Percentiles rank a stretch among this genome's conserved stretches.
phyloP scores from a whole-genome alignment of 37 sponge, comb jelly and placozoan species.

The Beroe forskalii region DNA sequence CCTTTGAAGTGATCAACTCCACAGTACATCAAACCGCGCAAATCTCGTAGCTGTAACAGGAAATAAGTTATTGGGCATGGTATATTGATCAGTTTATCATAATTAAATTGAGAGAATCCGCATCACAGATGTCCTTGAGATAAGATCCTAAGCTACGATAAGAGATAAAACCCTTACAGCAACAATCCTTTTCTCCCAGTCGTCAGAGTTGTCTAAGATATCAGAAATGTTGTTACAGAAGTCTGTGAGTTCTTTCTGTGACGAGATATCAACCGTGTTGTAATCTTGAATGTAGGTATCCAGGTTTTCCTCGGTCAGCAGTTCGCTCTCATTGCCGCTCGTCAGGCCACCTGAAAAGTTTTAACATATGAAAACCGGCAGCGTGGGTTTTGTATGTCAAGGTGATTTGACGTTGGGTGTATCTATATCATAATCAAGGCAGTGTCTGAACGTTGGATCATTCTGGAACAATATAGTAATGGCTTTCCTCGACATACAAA shows the following conservation, averaged over 20 bases:
- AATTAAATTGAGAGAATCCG: background rate
- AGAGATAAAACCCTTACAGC: too few relatives aligned
- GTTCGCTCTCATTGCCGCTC: background rate
- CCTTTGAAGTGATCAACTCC: constrained; percentile 55
- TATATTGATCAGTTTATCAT: background rate
- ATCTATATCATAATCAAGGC: too few relatives aligned
- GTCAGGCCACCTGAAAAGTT: constrained; percentile 1
- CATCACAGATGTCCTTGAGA: background rate
- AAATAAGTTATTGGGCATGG: too few relatives aligned
- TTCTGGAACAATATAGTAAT: too few relatives aligned
- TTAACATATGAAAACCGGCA: too few relatives aligned
- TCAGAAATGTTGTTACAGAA: constrained; percentile 3
- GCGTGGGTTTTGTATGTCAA: too few relatives aligned
- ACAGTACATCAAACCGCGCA: constrained; percentile 27
- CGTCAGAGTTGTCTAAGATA: constrained; percentile 6
- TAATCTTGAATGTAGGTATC: constrained; percentile 31
- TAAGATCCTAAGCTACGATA: too few relatives aligned
- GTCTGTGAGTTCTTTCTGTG: background rate
- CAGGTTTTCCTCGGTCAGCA: constrained; percentile 32
- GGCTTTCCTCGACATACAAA: too few relatives aligned
- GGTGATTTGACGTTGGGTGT: too few relatives aligned
- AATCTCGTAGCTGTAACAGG: background rate
- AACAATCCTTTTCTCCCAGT: background rate
- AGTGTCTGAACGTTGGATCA: too few relatives aligned
- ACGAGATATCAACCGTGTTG: constrained; percentile 22